Base-by-base conservation (phyloP, 2,113 vertebrate species). In the Myrmecophaga tridactyla region DNA sequence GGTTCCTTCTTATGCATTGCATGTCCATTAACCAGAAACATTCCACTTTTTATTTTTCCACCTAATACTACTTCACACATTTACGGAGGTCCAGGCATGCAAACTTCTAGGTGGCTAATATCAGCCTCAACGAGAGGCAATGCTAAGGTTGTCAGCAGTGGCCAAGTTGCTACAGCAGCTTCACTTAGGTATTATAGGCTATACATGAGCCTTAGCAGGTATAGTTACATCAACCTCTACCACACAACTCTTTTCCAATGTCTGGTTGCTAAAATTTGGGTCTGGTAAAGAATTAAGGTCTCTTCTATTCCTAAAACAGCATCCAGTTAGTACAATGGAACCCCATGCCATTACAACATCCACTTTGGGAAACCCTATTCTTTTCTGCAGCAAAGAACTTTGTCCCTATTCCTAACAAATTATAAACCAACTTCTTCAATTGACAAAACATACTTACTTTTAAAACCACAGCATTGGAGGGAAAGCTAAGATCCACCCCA, bases 401-500 rank as follows among this genome's bases (percentile, higher is more conserved):
- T 90, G 83, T 87, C 14, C 15, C 48, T 10, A 84, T 85, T 63
- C 91, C 86, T 60, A 96, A 95, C 43, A 94, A 18, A 92, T 10
- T 84, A 10, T 17, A 69, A 78, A 94, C 39, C 80, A 96, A 81
- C 12, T 48, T 65, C 46, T 90, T 95, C 77, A 86, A 60, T 1
- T 78, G 76, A 95, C 96, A 86, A 77, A 76, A 77, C 3, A 41
- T 8, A 93, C 53, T 67, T 82, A 93, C 67, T 60, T 15, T 41
- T 90, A 48, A 63, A 17, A 2, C 36, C 78, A 88, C 53, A 92
- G 60, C 15, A 90, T 88, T 90, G 82, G 51, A 85, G 69, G 29
- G 41, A 90, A 91, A 75, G 56, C 56, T 78, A 20, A 82, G 96
- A 84, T 58, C 75, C 43, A 96, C 31, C 25, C 53, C 86, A 94